These are phyloP conservation scores for Norana najaformis DNA, from an alignment of 2,888 invertebrate species.

Conservation along the genomic window DNA sequence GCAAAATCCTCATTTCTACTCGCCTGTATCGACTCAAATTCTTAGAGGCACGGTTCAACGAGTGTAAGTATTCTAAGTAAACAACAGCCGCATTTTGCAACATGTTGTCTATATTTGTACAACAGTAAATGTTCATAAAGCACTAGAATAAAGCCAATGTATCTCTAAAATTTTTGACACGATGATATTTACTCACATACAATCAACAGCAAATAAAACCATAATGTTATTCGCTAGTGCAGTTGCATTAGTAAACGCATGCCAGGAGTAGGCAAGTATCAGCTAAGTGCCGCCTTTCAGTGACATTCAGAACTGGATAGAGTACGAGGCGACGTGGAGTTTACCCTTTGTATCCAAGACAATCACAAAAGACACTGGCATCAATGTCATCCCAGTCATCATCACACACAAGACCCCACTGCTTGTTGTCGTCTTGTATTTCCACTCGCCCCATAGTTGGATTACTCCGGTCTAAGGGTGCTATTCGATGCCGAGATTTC, in stretches of 20 bases:
- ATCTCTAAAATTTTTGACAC: not conserved
- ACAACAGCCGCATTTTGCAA: too few relatives aligned
- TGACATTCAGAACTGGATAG: not conserved
- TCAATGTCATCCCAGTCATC: slow-evolving; percentile 45
- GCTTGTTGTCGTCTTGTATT: slow-evolving; percentile 32
- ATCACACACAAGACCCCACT: slow-evolving; percentile 44
- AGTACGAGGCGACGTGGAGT: not conserved
- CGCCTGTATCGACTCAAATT: not conserved
- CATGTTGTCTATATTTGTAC: not conserved
- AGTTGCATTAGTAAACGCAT: too few relatives aligned
- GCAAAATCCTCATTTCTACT: not conserved
- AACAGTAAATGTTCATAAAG: not conserved
- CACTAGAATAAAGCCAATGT: not conserved
- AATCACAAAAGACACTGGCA: slow-evolving; percentile 44
- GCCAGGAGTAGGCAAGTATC: not conserved
- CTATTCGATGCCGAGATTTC: slow-evolving; percentile 38
- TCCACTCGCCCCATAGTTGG: slow-evolving; percentile 43
- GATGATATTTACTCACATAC: not conserved
- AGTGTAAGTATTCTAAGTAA: too few relatives aligned
- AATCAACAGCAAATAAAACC: not conserved
- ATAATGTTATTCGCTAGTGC: not conserved
- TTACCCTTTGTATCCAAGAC: slow-evolving; percentile 40
- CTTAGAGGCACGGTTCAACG: not conserved
- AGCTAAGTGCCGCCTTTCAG: not conserved
- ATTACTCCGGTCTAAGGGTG: slow-evolving; percentile 29